Conservation (phyloP, 2,888 invertebrate species). For the Erpobdella octoculata region DNA sequence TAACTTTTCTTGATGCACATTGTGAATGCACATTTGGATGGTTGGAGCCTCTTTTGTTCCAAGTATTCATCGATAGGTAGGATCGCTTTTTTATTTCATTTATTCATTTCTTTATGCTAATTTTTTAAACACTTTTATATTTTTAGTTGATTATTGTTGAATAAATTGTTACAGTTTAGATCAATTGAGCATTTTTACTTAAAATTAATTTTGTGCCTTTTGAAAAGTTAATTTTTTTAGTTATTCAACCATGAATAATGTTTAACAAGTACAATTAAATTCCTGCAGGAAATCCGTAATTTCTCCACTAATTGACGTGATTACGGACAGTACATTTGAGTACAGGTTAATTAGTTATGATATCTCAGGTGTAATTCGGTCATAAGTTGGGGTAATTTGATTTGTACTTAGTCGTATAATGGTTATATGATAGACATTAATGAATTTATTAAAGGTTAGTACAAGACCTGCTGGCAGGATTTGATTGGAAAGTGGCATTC, state of each 20-base stretch:
- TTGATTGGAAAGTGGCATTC: conserved; percentile 99
- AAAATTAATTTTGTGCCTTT: too few relatives aligned
- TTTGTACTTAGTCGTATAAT: neutral
- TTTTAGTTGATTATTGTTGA: too few relatives aligned
- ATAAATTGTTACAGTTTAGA: too few relatives aligned
- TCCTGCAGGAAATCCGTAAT: conserved; percentile 79
- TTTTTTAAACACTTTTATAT: too few relatives aligned
- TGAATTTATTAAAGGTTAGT: neutral
- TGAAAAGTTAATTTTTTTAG: too few relatives aligned
- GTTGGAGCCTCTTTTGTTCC: conserved; percentile 84
- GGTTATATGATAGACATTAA: too few relatives aligned
- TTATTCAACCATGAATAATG: too few relatives aligned
- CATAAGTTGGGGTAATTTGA: neutral
- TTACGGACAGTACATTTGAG: conserved; percentile 95
- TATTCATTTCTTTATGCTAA: too few relatives aligned
- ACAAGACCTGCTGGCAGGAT: conserved; percentile 67
- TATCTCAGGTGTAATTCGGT: neutral
- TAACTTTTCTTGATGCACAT: conserved; percentile 94
- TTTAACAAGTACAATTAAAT: too few relatives aligned
- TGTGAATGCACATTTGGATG: conserved; percentile 97
- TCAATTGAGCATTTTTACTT: too few relatives aligned
- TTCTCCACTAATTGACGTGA: conserved; percentile 96
- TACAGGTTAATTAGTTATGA: conserved; percentile 58
- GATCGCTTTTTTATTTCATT: too few relatives aligned
- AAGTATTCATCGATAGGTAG: conserved; percentile 77